Conservation (phyloP, 2,888 invertebrate genomes). For the Nomada ferruginata region DNA sequence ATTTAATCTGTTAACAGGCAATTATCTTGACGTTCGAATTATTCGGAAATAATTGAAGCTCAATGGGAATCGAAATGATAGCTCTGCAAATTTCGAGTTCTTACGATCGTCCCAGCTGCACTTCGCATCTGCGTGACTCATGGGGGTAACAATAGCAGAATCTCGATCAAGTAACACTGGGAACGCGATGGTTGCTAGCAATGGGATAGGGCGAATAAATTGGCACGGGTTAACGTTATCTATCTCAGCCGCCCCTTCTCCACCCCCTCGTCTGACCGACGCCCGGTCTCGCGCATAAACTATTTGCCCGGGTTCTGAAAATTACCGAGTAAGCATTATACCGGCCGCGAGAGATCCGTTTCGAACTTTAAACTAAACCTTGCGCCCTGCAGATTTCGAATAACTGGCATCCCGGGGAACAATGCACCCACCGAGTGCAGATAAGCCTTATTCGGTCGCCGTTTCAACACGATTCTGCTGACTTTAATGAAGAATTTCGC, state of each 20-base stretch:
- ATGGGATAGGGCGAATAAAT: conserved; percentile 64
- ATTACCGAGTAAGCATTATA: conserved; percentile 74
- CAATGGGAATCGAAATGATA: not conserved
- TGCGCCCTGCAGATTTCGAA: conserved; percentile 63
- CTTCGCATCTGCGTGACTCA: not conserved
- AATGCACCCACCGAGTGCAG: conserved; percentile 58
- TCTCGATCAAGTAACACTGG: conserved; percentile 47
- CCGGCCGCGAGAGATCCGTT: conserved; percentile 57
- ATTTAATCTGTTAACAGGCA: too few species aligned
- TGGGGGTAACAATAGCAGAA: conserved; percentile 38
- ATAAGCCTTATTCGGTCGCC: conserved; percentile 58
- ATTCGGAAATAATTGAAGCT: too few species aligned
- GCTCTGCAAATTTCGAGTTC: not conserved
- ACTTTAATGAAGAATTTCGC: conserved; percentile 50
- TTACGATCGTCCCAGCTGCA: not conserved
- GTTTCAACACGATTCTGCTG: conserved; percentile 41
- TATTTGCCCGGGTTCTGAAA: conserved; percentile 72
- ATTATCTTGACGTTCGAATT: not conserved
- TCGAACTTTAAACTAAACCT: conserved; percentile 66
- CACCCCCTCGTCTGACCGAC: conserved; percentile 43
- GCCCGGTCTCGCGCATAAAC: conserved; percentile 66
- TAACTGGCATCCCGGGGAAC: conserved; percentile 63
- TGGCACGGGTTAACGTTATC: conserved; percentile 64
- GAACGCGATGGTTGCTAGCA: conserved; percentile 24
- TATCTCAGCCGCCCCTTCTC: conserved; percentile 51